Base-by-base conservation (phyloP, 2,888 invertebrate species). In the Tuberolachnus salignus region DNA sequence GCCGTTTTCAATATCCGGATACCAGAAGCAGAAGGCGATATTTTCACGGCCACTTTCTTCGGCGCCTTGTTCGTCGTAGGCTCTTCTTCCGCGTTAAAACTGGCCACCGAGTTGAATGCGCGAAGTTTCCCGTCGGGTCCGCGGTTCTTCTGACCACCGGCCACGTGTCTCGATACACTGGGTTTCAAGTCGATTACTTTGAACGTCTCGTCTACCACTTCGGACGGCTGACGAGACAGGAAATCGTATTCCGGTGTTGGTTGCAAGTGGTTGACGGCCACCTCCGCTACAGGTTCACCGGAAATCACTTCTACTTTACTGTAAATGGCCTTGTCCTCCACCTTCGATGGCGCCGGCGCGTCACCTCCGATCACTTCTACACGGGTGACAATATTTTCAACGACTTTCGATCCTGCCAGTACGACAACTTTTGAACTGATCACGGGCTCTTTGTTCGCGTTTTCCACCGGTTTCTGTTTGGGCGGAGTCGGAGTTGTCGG, bases 131-230 rank as follows among this genome's bases (percentile, higher is more conserved):
- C 57, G 16, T 70, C 80, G 4, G 73, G 23, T 11, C 63, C 80
- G 53, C 71, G 78, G 51, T 26, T 80, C 74, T 71, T 73, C 21
- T 57, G 80, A 1, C 55, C 21, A 16, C 46, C 67, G 59, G 21
- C 34, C 21, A 42, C 34, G 13, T 26, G 59, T 23, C 72, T 63
- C 1, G 78, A 49, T 3, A 42, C 26, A 14, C 71, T 80, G 6
- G 88, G 88, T 83, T 88, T 88, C 46, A 83, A 86, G 85, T 94
- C 94, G 71, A 93, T 91, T 49, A 87, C 84, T 87, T 87, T 92
- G 86, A 91, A 94, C 0, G 94, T 93, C 87, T 94, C 94, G 85
- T 94, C 94, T 10, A 93, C 91, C 82, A 92, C 91, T 86, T 94
- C 93, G 11, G 92, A 91, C 0, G 94, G 94, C 84, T 94, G 94